Evolutionary conservation across 1,140 invertebrate species (phyloP).

Genomic region (Maniola jurtina): DNA sequence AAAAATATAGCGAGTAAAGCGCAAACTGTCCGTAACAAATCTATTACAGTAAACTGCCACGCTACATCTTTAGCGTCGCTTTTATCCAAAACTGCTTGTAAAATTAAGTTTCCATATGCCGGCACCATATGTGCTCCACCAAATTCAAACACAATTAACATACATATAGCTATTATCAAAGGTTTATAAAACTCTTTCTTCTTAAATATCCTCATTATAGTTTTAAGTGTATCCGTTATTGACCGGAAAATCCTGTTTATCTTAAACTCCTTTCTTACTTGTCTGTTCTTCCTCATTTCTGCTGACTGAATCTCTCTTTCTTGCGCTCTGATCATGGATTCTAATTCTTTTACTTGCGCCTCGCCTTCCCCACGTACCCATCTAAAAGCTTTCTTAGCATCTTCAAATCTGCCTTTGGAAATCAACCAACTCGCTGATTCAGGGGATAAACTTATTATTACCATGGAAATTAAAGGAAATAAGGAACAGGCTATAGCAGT

Average conservation of each 20-base stretch:
- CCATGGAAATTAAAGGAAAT: constrained; percentile 64
- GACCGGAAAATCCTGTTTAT: constrained; percentile 46
- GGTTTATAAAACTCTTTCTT: constrained; percentile 72
- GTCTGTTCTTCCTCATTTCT: constrained; percentile 30
- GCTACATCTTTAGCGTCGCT: constrained; percentile 53
- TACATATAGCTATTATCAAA: constrained; percentile 66
- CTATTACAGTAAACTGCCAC: constrained; percentile 70
- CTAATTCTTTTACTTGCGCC: constrained; percentile 54
- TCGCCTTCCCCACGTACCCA: constrained; percentile 64
- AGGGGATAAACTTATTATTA: constrained; percentile 66
- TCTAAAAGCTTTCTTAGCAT: constrained; percentile 62
- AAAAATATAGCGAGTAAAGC: constrained; percentile 70
- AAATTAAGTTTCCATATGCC: constrained; percentile 65
- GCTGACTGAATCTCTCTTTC: constrained; percentile 45
- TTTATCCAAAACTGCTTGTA: constrained; percentile 63
- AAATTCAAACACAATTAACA: constrained; percentile 70
- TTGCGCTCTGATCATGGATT: constrained; percentile 62
- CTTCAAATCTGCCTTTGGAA: constrained; percentile 62
- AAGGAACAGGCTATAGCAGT: constrained; percentile 60
- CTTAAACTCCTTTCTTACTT: constrained; percentile 37
- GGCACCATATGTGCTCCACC: constrained; percentile 70
- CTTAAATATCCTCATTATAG: constrained; percentile 61
- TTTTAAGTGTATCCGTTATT: constrained; percentile 47
- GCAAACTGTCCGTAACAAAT: constrained; percentile 64
- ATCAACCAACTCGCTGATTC: constrained; percentile 70